Percentiles rank a stretch among this genome's conserved stretches.
Conservation (phyloP, 2,113 vertebrate species). For the Cynopterus brachyotis region DNA sequence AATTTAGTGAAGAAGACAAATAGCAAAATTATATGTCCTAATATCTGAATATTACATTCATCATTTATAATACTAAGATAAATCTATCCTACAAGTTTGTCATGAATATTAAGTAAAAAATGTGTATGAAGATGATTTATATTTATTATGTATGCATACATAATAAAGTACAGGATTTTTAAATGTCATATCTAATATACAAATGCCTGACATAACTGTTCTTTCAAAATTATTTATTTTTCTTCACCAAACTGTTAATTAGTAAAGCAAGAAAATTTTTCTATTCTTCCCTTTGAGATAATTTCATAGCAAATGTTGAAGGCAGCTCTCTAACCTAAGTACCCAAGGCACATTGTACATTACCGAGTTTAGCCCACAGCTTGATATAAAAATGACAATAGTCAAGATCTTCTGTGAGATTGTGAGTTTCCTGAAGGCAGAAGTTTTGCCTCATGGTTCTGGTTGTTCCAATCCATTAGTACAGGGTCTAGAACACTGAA, state of each 20-base stretch:
- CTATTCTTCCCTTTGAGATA: neutral
- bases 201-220: neutral
- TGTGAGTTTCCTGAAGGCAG: neutral
- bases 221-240: neutral
- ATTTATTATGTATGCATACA: neutral
- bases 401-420: neutral
- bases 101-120: conserved; percentile 22
- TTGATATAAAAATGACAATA: neutral
- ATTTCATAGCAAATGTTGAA: neutral
- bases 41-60: conserved; percentile 15
- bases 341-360: neutral
- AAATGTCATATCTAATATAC: neutral
- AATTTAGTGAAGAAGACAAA: conserved; percentile 44
- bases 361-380: neutral
- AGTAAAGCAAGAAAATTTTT: neutral
- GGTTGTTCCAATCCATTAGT: neutral
- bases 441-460: neutral
- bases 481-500: neutral
- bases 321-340: neutral
- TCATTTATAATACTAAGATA: conserved; percentile 14
- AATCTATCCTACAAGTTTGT: conserved; percentile 7
- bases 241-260: neutral
- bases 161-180: neutral
- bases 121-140: neutral
- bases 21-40: conserved; percentile 18